phyloP scores from a whole-genome alignment of 1,140 invertebrate genomes.

The Panagrolaimus sp. region DNA sequence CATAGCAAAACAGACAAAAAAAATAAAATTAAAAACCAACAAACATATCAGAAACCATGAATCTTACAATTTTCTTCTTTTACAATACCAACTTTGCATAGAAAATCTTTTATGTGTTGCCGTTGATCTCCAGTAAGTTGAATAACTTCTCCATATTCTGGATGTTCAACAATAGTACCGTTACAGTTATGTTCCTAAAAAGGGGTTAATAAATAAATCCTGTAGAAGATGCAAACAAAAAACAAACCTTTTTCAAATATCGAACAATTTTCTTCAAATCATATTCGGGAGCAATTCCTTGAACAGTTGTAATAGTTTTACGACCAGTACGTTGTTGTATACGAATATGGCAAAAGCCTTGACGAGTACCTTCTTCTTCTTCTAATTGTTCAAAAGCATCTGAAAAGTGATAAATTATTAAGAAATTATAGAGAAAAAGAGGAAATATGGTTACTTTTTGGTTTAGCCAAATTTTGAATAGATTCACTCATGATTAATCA shows the following conservation, averaged over 20 bases:
- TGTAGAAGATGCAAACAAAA: too few relatives aligned
- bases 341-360: constrained; percentile 75
- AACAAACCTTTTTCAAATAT: constrained; percentile 89
- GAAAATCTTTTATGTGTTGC: constrained; percentile 88
- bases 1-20: not conserved
- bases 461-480: constrained; percentile 55
- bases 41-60: constrained; percentile 72
- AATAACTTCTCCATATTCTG: constrained; percentile 98
- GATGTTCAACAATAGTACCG: constrained; percentile 93
- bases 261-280: constrained; percentile 99
- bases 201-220: too few relatives aligned
- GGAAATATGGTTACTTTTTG: constrained; percentile 47
- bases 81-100: constrained; percentile 82
- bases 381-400: constrained; percentile 58
- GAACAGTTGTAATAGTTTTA: constrained; percentile 97
- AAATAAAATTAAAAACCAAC: constrained; percentile 2
- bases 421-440: constrained; percentile 18
- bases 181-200: constrained; percentile 89
- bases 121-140: constrained; percentile 96
- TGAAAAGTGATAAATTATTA: constrained; percentile 28
- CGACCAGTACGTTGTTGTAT: constrained; percentile 99
- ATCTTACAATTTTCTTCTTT: constrained; percentile 89
- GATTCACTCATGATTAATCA: constrained; percentile 1
- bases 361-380: constrained; percentile 55
- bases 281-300: constrained; percentile 86